phyloP scores from a whole-genome alignment of 2,113 vertebrate genomes.

The Grammomys surdaster region DNA sequence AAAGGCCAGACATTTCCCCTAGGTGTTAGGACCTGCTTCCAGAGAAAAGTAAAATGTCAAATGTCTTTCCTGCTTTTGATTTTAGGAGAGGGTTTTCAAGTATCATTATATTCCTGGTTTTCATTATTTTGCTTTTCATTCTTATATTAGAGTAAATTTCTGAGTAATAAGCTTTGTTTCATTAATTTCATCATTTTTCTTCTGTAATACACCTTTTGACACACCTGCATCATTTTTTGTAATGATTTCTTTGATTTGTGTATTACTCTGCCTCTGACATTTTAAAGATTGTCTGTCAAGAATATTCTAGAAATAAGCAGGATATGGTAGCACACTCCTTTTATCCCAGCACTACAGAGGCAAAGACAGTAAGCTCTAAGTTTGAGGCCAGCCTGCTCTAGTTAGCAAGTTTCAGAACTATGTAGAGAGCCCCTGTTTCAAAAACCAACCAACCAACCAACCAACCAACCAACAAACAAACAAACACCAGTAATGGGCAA shows the following conservation, averaged over 20 bases:
- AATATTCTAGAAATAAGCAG: neutral
- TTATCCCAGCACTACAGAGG: neutral
- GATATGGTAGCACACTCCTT: neutral
- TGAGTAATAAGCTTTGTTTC: neutral
- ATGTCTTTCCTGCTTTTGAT: neutral
- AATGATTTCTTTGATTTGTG: constrained; percentile 24
- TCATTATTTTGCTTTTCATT: neutral
- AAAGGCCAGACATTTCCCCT: neutral
- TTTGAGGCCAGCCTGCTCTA: neutral
- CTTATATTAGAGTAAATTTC: constrained; percentile 8
- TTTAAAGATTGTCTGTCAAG: constrained; percentile 17
- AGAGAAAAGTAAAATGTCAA: neutral
- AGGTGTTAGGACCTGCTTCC: neutral
- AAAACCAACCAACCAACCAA: no score
- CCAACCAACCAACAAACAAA: neutral
- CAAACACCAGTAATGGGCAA: neutral
- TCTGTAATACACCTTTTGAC: neutral
- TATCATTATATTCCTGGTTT: neutral
- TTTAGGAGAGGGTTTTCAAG: neutral
- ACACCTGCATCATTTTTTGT: constrained; percentile 16
- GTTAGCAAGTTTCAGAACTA: neutral
- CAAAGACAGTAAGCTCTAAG: neutral
- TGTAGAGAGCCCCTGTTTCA: neutral
- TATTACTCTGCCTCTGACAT: constrained; percentile 39
- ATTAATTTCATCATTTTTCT: constrained; percentile 50